Base-by-base conservation (phyloP, 2,888 invertebrate genomes). In the Erpobdella octoculata region DNA sequence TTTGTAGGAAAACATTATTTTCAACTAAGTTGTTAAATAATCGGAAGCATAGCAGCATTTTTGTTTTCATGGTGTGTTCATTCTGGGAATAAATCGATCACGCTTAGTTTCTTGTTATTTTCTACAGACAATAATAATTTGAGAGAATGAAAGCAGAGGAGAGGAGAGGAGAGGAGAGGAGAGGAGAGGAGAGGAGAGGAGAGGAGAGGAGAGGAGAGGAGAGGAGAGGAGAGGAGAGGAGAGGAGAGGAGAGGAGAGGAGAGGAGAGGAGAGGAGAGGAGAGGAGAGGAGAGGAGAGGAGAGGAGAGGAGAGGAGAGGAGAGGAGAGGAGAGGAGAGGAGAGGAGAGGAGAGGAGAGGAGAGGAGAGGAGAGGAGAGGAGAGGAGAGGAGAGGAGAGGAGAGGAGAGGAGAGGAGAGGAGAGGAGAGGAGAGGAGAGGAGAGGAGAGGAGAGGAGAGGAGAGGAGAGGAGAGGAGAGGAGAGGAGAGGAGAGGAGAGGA, bases 161-260 rank as follows among this genome's bases (percentile, higher is more conserved):
- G n/a, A n/a, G n/a, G n/a, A n/a, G n/a, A n/a, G 46, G n/a, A n/a
- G n/a, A n/a, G n/a, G 15, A 66, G 38, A 38, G 38, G 38, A 38
- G 38, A 65, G 66, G 38, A 65, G 66, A 65, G 38, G 70, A 70
- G 33, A 69, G 70, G 35, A 25, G 69, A 70, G 69, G 70, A 70
- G 70, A 69, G 67, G 69, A 35, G 35, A 35, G 35, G 67, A 69
- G 70, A 70, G 67, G 69, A 70, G 69, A 70, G 46, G n/a, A n/a
- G n/a, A n/a, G n/a, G 15, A 66, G 38, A 38, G 38, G 38, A 38
- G 38, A 65, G 66, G 38, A 65, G 66, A 65, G 38, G 70, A 70
- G 33, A 69, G 70, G 35, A 25, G 69, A 70, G 69, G 70, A 70
- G 70, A 69, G 67, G 69, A 35, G 35, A 35, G 35, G 67, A 69